Evolutionary conservation across 2,888 invertebrate species (phyloP).

Genomic region (Sinodicranocentrus sp.): DNA sequence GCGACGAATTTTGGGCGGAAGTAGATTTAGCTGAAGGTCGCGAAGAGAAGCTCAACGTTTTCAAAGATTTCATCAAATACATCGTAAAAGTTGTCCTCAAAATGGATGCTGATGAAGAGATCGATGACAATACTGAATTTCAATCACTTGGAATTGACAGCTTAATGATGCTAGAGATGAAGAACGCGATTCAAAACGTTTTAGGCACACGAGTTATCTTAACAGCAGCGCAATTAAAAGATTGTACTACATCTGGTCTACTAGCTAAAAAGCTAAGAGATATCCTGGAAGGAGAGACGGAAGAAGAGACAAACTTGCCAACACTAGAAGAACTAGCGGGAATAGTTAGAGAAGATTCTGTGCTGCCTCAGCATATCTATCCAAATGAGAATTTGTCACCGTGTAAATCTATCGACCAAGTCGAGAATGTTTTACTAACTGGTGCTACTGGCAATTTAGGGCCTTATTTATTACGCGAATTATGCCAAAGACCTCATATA

Average conservation of each 20-base stretch:
- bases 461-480: slow-evolving; percentile 49
- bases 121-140: slow-evolving; percentile 51
- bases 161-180: slow-evolving; percentile 62
- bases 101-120: slow-evolving; percentile 52
- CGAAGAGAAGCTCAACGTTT: slow-evolving; percentile 35
- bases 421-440: slow-evolving; percentile 55
- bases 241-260: slow-evolving; percentile 18
- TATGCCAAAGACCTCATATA: slow-evolving; percentile 28
- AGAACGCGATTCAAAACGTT: slow-evolving; percentile 50
- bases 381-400: not conserved
- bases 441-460: slow-evolving; percentile 68
- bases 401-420: not conserved
- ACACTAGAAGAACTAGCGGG: slow-evolving; percentile 39
- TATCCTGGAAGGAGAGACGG: not conserved
- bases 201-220: slow-evolving; percentile 49
- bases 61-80: slow-evolving; percentile 38
- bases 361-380: slow-evolving; percentile 1
- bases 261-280: slow-evolving; percentile 5
- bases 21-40: slow-evolving; percentile 38
- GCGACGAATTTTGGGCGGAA: slow-evolving; percentile 58
- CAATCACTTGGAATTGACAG: slow-evolving; percentile 63
- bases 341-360: slow-evolving; percentile 40
- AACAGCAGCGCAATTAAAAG: slow-evolving; percentile 21
- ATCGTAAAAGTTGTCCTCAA: slow-evolving; percentile 51
- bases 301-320: slow-evolving; percentile 20